Evolutionary conservation across 2,888 invertebrate genomes (phyloP).

Genomic region (Lydus trimaculatus): DNA sequence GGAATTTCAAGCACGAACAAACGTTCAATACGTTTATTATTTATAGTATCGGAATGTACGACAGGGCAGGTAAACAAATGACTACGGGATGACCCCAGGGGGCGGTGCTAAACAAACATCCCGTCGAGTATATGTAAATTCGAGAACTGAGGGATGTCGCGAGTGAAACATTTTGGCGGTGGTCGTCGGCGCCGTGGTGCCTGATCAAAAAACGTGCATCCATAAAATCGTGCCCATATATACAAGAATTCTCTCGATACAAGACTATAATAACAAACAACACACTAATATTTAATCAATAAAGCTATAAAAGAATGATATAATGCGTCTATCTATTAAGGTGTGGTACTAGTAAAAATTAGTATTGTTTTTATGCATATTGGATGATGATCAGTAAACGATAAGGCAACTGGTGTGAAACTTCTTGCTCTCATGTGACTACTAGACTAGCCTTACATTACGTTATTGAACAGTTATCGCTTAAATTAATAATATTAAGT

Average conservation of each 20-base stretch:
- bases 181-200: conserved; percentile 2
- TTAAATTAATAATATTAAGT: background rate
- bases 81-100: conserved; percentile 51
- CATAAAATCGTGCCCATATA: background rate
- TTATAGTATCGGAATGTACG: conserved; percentile 56
- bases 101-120: conserved; percentile 55
- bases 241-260: background rate
- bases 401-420: background rate
- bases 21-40: conserved; percentile 55
- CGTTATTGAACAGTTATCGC: background rate
- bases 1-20: conserved; percentile 46
- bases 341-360: conserved; percentile 2
- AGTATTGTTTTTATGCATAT: background rate
- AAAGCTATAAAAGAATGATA: background rate
- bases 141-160: background rate
- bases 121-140: conserved; percentile 39
- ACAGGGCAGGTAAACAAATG: conserved; percentile 56
- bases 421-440: background rate
- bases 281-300: background rate
- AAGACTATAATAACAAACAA: background rate
- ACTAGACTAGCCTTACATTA: conserved; percentile 2
- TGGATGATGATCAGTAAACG: background rate
- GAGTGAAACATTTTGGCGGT: background rate
- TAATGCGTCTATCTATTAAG: background rate
- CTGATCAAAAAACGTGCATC: background rate